Conservation (phyloP, 2,888 invertebrate species). For the Penaeus monodon region DNA sequence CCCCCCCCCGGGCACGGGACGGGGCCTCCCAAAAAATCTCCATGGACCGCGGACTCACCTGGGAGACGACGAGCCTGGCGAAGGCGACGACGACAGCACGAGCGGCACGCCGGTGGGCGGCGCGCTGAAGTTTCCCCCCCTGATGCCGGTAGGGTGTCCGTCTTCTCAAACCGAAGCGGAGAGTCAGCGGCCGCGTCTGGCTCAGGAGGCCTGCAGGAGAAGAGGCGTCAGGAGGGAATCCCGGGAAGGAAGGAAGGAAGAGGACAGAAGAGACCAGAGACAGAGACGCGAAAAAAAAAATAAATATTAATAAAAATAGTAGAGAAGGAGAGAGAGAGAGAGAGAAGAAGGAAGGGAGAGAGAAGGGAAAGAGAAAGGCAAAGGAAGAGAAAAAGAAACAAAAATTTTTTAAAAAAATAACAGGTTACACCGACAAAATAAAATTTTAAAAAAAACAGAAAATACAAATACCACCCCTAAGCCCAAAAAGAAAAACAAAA, state of each 20-base stretch:
- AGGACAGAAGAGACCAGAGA: background rate
- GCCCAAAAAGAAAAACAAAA: too few relatives aligned
- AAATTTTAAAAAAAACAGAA: too few relatives aligned
- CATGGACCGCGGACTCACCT: constrained; percentile 65
- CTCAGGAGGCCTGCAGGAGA: constrained; percentile 75
- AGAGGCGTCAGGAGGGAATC: background rate
- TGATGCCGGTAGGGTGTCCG: constrained; percentile 77
- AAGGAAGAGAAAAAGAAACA: too few relatives aligned
- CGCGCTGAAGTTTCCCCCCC: constrained; percentile 68
- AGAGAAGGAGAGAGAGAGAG: too few relatives aligned
- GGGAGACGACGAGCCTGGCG: constrained; percentile 68
- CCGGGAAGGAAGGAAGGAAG: background rate
- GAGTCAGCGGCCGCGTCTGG: constrained; percentile 77
- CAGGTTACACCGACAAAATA: too few relatives aligned
- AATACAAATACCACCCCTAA: too few relatives aligned
- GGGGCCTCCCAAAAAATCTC: too few relatives aligned
- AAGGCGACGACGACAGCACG: constrained; percentile 68
- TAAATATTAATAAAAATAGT: too few relatives aligned
- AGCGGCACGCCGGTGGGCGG: constrained; percentile 68
- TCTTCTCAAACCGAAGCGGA: constrained; percentile 77
- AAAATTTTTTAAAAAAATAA: too few relatives aligned
- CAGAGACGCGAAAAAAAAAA: too few relatives aligned
- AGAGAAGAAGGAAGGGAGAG: too few relatives aligned
- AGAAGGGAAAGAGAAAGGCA: too few relatives aligned
- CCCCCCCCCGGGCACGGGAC: background rate